phyloP scores from a whole-genome alignment of 2,113 vertebrate genomes.

The Oreochromis niloticus region DNA sequence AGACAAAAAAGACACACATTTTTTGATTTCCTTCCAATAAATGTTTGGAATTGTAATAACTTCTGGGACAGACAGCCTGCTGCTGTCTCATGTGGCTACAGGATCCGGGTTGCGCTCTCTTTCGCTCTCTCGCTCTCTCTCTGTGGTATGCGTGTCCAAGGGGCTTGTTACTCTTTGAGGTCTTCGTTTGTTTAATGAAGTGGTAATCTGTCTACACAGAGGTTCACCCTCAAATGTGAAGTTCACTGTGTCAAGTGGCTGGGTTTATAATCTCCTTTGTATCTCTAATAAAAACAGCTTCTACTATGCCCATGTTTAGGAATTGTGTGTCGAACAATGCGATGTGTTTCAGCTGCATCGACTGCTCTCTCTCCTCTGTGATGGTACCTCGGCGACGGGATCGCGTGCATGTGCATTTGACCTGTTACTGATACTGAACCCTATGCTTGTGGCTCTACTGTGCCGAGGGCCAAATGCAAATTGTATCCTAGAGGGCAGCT shows the following conservation, averaged over 20 bases:
- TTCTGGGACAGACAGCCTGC: neutral
- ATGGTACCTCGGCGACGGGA: neutral
- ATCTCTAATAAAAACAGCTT: constrained; percentile 28
- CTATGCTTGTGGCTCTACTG: constrained; percentile 18
- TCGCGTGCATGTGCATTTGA: constrained; percentile 4
- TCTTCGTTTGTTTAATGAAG: constrained; percentile 64
- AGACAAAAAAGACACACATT: constrained; percentile 47
- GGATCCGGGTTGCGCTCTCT: constrained; percentile 28
- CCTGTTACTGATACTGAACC: constrained; percentile 20
- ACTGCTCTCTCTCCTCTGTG: neutral
- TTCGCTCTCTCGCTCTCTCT: neutral
- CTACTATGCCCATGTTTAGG: neutral
- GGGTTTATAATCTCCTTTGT: constrained; percentile 44
- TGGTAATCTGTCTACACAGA: constrained; percentile 70
- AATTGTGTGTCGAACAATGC: neutral
- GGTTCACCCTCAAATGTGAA: constrained; percentile 32
- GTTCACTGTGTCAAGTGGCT: constrained; percentile 47
- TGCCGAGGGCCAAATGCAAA: constrained; percentile 47
- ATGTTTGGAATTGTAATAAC: constrained; percentile 61
- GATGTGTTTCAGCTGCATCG: neutral
- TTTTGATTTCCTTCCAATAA: constrained; percentile 70
- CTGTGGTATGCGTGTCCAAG: constrained; percentile 50
- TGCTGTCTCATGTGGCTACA: constrained; percentile 60
- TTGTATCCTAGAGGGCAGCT: constrained; percentile 28
- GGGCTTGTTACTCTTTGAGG: constrained; percentile 54